phyloP scores from a whole-genome alignment of 2,113 vertebrate species.

The Lepus timidus region DNA sequence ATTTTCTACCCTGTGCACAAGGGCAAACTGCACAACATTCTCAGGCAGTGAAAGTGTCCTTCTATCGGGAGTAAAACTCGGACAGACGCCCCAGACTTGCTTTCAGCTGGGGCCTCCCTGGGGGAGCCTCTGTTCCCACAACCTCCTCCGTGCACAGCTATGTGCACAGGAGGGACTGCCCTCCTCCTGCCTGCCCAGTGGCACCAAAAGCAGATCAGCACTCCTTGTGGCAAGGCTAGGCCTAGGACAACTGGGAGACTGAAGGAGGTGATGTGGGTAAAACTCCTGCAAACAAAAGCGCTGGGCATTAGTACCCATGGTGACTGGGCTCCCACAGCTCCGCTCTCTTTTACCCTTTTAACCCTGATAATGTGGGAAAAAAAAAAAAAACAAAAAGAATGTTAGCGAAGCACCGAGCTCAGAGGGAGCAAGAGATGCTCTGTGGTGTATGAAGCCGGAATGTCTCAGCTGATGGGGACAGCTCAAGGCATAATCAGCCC shows the following conservation, averaged over 20 bases:
- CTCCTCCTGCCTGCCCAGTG: not conserved
- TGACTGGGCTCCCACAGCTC: not conserved
- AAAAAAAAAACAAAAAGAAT: not conserved
- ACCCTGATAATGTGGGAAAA: not conserved
- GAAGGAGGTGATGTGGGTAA: not conserved
- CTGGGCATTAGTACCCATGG: not conserved
- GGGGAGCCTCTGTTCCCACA: not conserved
- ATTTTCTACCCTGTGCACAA: constrained; percentile 59
- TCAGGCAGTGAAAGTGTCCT: not conserved
- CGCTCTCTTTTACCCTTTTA: not conserved
- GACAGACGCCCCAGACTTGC: not conserved
- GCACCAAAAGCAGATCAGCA: not conserved
- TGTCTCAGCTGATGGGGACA: not conserved
- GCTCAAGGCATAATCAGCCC: not conserved
- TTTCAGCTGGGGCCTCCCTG: not conserved
- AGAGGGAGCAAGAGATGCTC: not conserved
- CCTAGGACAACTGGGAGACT: not conserved
- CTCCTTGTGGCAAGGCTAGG: not conserved
- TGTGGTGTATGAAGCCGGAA: not conserved
- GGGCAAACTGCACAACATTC: not conserved
- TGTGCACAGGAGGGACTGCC: not conserved
- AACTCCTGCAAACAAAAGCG: not conserved
- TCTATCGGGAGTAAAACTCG: not conserved
- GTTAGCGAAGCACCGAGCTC: not conserved
- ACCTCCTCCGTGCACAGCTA: not conserved